These are phyloP conservation scores for Zaprionus bogoriensis DNA, from an alignment of 2,888 invertebrate genomes.

Conservation along the genomic window DNA sequence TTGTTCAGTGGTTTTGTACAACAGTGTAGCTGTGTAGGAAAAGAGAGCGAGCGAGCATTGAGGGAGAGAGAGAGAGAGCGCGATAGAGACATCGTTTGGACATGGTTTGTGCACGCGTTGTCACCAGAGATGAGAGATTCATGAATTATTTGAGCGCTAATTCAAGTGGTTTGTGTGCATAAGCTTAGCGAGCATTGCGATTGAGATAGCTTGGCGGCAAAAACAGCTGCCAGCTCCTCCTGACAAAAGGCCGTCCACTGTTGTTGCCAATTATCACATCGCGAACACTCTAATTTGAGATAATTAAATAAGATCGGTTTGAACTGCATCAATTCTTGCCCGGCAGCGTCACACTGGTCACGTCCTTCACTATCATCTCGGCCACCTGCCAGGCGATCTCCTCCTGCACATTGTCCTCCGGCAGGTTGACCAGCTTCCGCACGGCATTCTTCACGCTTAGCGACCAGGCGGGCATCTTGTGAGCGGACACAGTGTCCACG, in stretches of 20 bases:
- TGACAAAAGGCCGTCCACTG: too few relatives aligned
- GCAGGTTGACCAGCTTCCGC: slow-evolving; percentile 91
- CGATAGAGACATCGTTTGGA: slow-evolving; percentile 13
- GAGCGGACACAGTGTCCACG: slow-evolving; percentile 53
- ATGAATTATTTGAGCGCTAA: slow-evolving; percentile 54
- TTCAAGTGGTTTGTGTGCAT: slow-evolving; percentile 7
- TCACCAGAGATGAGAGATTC: slow-evolving; percentile 31
- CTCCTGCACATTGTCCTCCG: slow-evolving; percentile 94
- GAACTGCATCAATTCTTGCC: slow-evolving; percentile 33
- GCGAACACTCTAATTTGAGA: not conserved
- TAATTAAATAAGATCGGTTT: not conserved
- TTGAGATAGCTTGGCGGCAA: not conserved
- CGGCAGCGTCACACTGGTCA: slow-evolving; percentile 90
- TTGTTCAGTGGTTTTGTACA: slow-evolving; percentile 34
- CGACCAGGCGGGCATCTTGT: slow-evolving; percentile 79
- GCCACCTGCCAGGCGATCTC: slow-evolving; percentile 99
- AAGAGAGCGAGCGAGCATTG: not conserved
- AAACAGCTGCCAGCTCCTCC: too few relatives aligned
- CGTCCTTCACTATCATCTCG: slow-evolving; percentile 97
- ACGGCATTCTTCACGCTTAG: slow-evolving; percentile 85
- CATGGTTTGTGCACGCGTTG: slow-evolving; percentile 31
- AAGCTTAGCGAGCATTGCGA: slow-evolving; percentile 34
- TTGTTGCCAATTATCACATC: not conserved
- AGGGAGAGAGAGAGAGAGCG: not conserved
- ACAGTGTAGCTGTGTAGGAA: slow-evolving; percentile 4